Percentiles rank a stretch among this genome's conserved stretches.
Evolutionary conservation across 2,113 vertebrate species (phyloP).

Genomic region (Romanogobio albipinnatus): DNA sequence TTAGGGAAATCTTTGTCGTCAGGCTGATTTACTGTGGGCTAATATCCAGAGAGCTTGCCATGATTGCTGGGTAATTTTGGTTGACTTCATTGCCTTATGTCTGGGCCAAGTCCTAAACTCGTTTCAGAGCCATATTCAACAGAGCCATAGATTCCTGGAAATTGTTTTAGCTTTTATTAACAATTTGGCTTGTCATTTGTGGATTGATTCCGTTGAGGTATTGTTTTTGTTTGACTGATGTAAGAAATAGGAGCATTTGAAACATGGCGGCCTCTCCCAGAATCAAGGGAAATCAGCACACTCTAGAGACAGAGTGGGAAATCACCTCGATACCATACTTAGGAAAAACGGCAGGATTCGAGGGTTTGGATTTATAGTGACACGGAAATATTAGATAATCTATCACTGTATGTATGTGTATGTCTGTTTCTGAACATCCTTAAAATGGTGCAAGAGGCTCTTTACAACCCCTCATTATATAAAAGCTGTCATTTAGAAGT

Average conservation of each 20-base stretch:
- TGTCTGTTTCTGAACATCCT: constrained; percentile 3
- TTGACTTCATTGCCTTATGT: constrained; percentile 62
- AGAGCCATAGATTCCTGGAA: constrained; percentile 26
- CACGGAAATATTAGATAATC: neutral
- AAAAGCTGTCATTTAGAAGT: constrained; percentile 15
- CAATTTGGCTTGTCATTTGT: constrained; percentile 30
- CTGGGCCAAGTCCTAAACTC: constrained; percentile 29
- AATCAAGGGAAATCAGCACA: neutral
- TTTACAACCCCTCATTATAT: neutral
- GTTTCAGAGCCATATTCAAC: constrained; percentile 3
- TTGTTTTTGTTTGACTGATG: constrained; percentile 34
- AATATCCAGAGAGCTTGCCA: constrained; percentile 61
- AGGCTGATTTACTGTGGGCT: constrained; percentile 68
- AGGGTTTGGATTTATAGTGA: neutral
- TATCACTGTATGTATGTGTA: neutral
- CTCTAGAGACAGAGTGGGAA: neutral
- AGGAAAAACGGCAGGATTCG: neutral
- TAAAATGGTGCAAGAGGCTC: neutral
- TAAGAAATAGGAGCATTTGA: constrained; percentile 37
- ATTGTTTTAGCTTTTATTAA: neutral
- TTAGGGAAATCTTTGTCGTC: constrained; percentile 63
- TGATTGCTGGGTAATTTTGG: constrained; percentile 64
- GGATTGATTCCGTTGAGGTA: constrained; percentile 25
- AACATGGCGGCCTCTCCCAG: constrained; percentile 6
- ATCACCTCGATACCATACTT: constrained; percentile 2